Evolutionary conservation across 1,140 invertebrate species (phyloP).

Genomic region (Macrocentrus cingulum): DNA sequence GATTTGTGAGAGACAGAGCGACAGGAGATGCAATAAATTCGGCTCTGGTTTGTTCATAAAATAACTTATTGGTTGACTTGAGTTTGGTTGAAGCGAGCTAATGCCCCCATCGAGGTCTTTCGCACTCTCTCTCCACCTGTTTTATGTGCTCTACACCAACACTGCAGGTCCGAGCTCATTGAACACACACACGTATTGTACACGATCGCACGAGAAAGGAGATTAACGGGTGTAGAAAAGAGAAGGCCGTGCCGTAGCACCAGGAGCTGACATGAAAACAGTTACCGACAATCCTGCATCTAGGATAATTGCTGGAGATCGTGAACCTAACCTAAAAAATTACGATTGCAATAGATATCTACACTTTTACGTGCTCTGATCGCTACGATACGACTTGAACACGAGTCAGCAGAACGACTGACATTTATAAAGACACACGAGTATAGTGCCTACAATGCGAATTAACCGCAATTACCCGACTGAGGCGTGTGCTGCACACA

Average conservation of each 20-base stretch:
- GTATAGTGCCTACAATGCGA: slow-evolving; percentile 30
- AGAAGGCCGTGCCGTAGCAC: background rate
- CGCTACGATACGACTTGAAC: slow-evolving; percentile 16
- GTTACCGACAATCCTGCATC: background rate
- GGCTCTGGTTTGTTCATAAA: too few species aligned
- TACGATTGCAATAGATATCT: too few species aligned
- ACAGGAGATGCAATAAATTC: too few species aligned
- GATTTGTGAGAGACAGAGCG: too few species aligned
- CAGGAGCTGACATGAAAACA: background rate
- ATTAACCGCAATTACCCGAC: slow-evolving; percentile 51
- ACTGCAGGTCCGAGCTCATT: background rate
- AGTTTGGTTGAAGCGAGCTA: background rate
- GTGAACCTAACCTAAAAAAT: too few species aligned
- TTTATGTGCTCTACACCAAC: background rate
- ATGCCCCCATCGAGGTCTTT: slow-evolving; percentile 7
- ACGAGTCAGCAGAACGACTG: slow-evolving; percentile 38
- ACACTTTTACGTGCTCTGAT: too few species aligned
- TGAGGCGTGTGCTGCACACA: slow-evolving; percentile 24
- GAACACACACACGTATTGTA: background rate
- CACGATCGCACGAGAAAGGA: slow-evolving; percentile 11
- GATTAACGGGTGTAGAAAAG: slow-evolving; percentile 12
- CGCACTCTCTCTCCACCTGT: slow-evolving; percentile 14
- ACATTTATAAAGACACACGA: slow-evolving; percentile 33
- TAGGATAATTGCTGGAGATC: background rate
- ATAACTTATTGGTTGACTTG: background rate